A percentile compares a stretch with the other conserved stretches of the same genome.
Conservation (phyloP, 2,888 invertebrate species). For the Drosophila nigricruria region DNA sequence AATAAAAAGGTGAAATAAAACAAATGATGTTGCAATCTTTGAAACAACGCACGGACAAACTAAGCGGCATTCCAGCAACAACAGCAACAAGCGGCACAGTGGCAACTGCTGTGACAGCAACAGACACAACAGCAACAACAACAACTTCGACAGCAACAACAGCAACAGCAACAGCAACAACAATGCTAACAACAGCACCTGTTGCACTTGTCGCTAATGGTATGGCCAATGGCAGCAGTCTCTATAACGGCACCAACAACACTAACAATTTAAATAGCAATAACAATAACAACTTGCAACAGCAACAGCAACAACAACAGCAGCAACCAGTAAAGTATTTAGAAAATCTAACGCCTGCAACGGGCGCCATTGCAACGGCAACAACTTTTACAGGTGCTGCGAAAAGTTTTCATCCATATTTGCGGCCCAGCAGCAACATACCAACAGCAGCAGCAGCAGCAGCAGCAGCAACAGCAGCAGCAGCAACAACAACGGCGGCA, state of each 20-base stretch:
- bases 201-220: constrained; percentile 77
- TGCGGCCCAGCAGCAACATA: constrained; percentile 65
- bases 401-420: constrained; percentile 82
- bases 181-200: constrained; percentile 79
- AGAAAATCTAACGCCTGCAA: constrained; percentile 66
- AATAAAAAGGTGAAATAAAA: constrained; percentile 63
- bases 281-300: constrained; percentile 67
- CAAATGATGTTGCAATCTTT: constrained; percentile 84
- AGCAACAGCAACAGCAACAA: constrained; percentile 62
- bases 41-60: constrained; percentile 83
- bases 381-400: constrained; percentile 75
- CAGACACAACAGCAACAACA: constrained; percentile 45
- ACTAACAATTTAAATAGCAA: constrained; percentile 80
- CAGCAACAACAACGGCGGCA: constrained; percentile 16
- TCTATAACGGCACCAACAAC: constrained; percentile 60
- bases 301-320: constrained; percentile 50
- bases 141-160: constrained; percentile 53
- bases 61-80: constrained; percentile 75
- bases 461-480: constrained; percentile 28
- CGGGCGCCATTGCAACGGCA: constrained; percentile 70
- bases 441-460: constrained; percentile 30
- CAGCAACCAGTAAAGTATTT: constrained; percentile 70
- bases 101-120: constrained; percentile 33
- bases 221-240: constrained; percentile 65
- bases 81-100: constrained; percentile 23